A percentile compares a stretch with the other conserved stretches of the same genome.
These are phyloP conservation scores for Diadema setosum DNA, from an alignment of 35 echinoderm and acorn worm genomes.

Conservation along the genomic window DNA sequence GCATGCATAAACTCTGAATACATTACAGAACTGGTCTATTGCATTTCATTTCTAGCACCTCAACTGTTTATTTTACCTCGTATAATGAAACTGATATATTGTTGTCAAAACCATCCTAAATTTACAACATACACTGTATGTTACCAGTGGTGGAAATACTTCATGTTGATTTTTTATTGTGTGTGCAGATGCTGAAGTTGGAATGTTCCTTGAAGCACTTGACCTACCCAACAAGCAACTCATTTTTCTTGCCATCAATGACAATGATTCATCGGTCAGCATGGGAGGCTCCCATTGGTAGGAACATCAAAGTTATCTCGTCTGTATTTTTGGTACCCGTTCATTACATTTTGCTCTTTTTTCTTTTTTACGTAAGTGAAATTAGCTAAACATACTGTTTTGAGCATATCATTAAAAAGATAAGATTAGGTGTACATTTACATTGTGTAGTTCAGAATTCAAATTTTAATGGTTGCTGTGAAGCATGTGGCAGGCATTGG, in stretches of 20 bases:
- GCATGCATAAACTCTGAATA: no score
- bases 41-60: no score
- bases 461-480: neutral
- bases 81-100: no score
- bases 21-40: no score
- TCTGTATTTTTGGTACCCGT: no score
- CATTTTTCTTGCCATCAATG: slow-evolving; percentile 83
- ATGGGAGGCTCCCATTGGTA: slow-evolving; percentile 91
- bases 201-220: slow-evolving; percentile 68
- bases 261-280: slow-evolving; percentile 41
- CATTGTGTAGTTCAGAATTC: neutral
- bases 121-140: no score
- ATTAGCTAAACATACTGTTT: neutral
- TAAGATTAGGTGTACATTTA: neutral
- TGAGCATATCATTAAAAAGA: neutral
- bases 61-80: no score
- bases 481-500: neutral
- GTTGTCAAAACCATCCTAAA: no score
- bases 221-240: slow-evolving; percentile 61
- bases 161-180: no score
- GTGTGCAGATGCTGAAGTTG: slow-evolving; percentile 63
- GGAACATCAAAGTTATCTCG: no score
- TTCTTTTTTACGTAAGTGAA: neutral
- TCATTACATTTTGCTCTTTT: neutral
- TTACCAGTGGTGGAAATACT: no score